Base-by-base conservation (phyloP, 1,140 invertebrate genomes). In the Halictus rubicundus region DNA sequence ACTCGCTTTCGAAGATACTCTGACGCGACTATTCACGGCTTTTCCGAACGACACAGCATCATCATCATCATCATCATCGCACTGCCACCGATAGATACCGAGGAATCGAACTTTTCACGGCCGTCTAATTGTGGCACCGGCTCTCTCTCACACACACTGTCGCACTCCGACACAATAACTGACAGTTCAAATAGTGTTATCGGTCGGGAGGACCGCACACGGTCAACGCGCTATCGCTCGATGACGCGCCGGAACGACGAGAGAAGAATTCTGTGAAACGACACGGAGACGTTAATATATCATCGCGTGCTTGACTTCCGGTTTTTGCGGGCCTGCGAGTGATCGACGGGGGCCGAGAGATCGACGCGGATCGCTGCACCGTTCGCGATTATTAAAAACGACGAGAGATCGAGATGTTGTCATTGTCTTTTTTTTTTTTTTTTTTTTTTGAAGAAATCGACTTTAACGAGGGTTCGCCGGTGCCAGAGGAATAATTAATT, bases 131-230 rank as follows among this genome's bases (percentile, higher is more conserved):
- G 71, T 52, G 54, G 19, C 66, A 52, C 39, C 21, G 21, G 21
- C 42, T 70, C 42, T 70, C n/a, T n/a, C n/a, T n/a, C n/a, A n/a
- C n/a, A n/a, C 42, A 12, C 70, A 12, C 54, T 73, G 68, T 79
- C 70, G n/a, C n/a, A 21, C 10, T 25, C 27, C 68, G 46, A 27
- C 65, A 23, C 21, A 19, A 32, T 23, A 10, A 72, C 63, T 42
- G 71, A 74, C 70, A 73, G 63, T 60, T 74, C 71, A 79, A 79
- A 79, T 64, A 79, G 6, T 68, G 70, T 79, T 79, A 79, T 79
- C 78, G 27, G 63, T 9, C 8, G 66, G 54, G 7, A 8, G 74
- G n/a, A 63, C 54, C 59, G 65, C 64, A 19, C 39, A 14, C 21
- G n/a, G 32, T 25, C 72, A 16, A 16, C 49, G 27, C 70, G 27